phyloP scores from a whole-genome alignment of 2,797 vertebrate species.

The Glossophaga mutica region DNA sequence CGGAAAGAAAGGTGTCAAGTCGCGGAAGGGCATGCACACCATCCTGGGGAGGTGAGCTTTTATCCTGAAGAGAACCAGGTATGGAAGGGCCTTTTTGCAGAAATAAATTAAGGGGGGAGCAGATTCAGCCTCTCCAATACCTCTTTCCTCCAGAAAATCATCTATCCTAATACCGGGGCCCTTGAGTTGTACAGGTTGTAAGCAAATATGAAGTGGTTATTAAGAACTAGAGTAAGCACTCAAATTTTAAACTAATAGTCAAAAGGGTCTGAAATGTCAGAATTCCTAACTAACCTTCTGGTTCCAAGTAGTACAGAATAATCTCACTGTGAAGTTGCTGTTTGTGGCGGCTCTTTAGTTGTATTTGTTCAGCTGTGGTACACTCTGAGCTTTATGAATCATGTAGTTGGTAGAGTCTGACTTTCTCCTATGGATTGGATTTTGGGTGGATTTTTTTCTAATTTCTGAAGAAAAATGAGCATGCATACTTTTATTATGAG shows the following conservation, averaged over 20 bases:
- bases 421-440: background rate
- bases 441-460: background rate
- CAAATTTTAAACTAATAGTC: background rate
- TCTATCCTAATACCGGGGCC: background rate
- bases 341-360: background rate
- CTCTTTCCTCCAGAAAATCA: background rate
- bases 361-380: slow-evolving; percentile 36
- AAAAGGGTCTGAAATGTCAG: background rate
- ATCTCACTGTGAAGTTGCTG: background rate
- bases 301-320: background rate
- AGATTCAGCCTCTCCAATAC: background rate
- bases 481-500: background rate
- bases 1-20: background rate
- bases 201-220: background rate
- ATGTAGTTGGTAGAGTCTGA: background rate
- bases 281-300: slow-evolving; percentile 10
- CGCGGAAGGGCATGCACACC: accelerated
- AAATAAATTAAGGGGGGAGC: background rate
- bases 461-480: slow-evolving; percentile 37
- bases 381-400: background rate
- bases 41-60: background rate
- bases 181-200: background rate
- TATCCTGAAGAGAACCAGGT: background rate
- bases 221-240: background rate
- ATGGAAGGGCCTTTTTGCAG: background rate